A percentile compares a stretch with the other conserved stretches of the same genome.
phyloP scores from a whole-genome alignment of 2,888 invertebrate species.

The Acleris sparsana region DNA sequence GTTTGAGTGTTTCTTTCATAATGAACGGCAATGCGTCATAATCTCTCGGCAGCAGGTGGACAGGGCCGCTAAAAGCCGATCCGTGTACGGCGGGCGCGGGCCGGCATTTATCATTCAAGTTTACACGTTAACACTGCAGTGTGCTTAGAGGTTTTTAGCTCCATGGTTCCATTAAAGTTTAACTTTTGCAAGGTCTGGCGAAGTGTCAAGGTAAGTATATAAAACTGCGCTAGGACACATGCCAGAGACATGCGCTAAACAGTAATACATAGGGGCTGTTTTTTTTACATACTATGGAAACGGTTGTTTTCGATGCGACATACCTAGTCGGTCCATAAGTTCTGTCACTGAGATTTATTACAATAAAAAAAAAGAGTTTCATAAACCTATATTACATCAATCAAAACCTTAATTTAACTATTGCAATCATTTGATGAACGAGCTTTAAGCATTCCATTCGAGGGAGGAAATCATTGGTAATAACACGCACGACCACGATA shows the following conservation, averaged over 20 bases:
- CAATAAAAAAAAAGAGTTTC: no score
- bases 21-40: conserved; percentile 36
- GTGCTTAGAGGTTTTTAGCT: conserved; percentile 35
- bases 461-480: no score
- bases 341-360: no score
- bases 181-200: conserved; percentile 3
- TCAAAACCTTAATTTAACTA: no score
- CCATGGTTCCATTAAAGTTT: conserved; percentile 25
- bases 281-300: neutral
- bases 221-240: neutral
- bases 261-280: neutral
- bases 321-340: no score
- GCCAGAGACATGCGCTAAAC: neutral
- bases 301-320: no score
- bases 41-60: conserved; percentile 33
- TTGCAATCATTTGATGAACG: no score
- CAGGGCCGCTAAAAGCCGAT: conserved; percentile 33
- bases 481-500: no score
- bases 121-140: conserved; percentile 31
- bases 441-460: no score
- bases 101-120: conserved; percentile 35
- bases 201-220: neutral
- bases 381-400: no score
- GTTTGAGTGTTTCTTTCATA: conserved; percentile 33
- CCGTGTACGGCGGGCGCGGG: conserved; percentile 31